Percentiles rank a stretch among this genome's conserved stretches.
These are phyloP conservation scores for Buceros bicornis DNA, from an alignment of 2,797 vertebrate species.

Conservation along the genomic window DNA sequence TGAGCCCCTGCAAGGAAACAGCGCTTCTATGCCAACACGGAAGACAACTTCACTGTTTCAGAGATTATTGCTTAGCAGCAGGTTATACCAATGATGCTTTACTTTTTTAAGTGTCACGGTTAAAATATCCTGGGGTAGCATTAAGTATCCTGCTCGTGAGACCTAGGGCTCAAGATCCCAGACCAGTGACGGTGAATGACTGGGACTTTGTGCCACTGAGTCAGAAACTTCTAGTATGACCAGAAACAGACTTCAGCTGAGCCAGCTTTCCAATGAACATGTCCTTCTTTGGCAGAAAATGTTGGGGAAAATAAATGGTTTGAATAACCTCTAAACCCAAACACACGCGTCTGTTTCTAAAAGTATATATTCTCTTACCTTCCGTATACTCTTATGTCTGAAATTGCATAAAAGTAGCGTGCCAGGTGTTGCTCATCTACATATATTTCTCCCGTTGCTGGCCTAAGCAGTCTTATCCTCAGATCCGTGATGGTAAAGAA, in stretches of 20 bases:
- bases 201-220: not conserved
- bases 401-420: constrained; percentile 99
- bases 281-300: not conserved
- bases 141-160: not conserved
- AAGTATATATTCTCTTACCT: constrained; percentile 86
- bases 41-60: not conserved
- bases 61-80: not conserved
- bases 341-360: not conserved
- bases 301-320: not conserved
- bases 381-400: constrained; percentile 97
- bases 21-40: not conserved
- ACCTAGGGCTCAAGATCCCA: not conserved
- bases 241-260: not conserved
- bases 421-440: constrained; percentile 94
- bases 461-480: constrained; percentile 92
- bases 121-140: not conserved
- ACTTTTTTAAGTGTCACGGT: not conserved
- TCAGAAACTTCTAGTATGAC: not conserved
- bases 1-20: not conserved
- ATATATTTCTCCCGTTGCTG: constrained; percentile 94
- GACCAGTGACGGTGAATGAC: not conserved
- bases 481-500: constrained; percentile 99
- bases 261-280: not conserved
- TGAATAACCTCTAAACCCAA: not conserved
- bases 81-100: not conserved